phyloP scores from a whole-genome alignment of 2,888 invertebrate species.

The Agrilus mali region DNA sequence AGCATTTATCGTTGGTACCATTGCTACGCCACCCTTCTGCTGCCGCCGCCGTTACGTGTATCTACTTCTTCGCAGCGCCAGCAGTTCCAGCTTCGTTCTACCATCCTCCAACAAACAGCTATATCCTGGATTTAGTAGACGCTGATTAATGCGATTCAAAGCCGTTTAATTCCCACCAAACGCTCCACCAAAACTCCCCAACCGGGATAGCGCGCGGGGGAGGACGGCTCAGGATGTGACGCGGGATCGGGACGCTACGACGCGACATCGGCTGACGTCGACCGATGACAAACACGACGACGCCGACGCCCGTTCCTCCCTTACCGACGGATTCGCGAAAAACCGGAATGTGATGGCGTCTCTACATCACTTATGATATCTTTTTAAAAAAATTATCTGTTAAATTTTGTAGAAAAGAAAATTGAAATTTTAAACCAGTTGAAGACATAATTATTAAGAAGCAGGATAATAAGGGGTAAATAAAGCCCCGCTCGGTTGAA shows the following conservation, averaged over 20 bases:
- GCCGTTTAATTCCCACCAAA: conserved; percentile 51
- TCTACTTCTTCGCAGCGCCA: background rate
- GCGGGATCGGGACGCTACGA: background rate
- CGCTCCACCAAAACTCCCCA: conserved; percentile 40
- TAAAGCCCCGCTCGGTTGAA: no score
- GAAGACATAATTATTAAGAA: no score
- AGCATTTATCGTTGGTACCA: no score
- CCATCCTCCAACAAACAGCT: conserved; percentile 31
- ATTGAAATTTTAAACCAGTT: no score
- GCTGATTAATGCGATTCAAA: conserved; percentile 62
- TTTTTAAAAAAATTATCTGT: no score
- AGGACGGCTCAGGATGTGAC: conserved; percentile 25
- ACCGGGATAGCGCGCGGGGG: conserved; percentile 21
- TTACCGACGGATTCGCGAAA: conserved; percentile 7
- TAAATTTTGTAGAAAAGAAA: no score
- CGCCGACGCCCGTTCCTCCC: conserved; percentile 5
- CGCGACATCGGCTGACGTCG: no score
- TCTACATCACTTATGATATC: no score
- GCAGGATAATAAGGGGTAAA: no score
- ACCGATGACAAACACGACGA: background rate
- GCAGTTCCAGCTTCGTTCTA: conserved; percentile 16
- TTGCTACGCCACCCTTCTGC: no score
- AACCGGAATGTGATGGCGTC: background rate
- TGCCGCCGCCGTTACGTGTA: no score
- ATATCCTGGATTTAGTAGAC: conserved; percentile 39